These are phyloP conservation scores for Syndactyla subalaris DNA, from an alignment of 2,797 vertebrate genomes.

Conservation along the genomic window DNA sequence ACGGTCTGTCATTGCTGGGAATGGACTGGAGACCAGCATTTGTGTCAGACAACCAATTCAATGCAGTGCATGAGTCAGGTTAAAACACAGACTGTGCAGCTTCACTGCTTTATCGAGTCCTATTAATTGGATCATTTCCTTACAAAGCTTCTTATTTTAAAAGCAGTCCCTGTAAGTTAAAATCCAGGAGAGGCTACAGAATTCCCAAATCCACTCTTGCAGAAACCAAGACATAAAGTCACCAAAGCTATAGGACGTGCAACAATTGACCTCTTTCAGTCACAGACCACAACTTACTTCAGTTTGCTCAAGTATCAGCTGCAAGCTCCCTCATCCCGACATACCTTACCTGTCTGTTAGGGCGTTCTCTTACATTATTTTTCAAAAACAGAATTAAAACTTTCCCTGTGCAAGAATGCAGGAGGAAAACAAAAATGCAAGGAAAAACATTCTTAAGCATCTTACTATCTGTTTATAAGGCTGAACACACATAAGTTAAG, in stretches of 20 bases:
- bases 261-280: neutral
- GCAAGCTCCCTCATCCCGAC: neutral
- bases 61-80: neutral
- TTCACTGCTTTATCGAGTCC: neutral
- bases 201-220: neutral
- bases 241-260: neutral
- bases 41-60: neutral
- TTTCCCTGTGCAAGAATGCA: neutral
- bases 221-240: neutral
- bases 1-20: neutral
- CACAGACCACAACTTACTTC: neutral
- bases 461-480: neutral
- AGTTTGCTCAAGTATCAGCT: neutral
- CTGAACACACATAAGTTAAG: neutral
- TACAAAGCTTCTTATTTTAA: neutral
- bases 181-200: neutral
- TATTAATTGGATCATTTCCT: neutral
- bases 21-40: neutral
- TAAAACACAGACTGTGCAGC: rapidly evolving
- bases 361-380: neutral
- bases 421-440: neutral
- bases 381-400: neutral
- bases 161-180: neutral
- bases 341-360: neutral
- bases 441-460: neutral